These are phyloP conservation scores for Genyomyrus donnyi DNA, from an alignment of 2,113 vertebrate genomes.

Conservation along the genomic window DNA sequence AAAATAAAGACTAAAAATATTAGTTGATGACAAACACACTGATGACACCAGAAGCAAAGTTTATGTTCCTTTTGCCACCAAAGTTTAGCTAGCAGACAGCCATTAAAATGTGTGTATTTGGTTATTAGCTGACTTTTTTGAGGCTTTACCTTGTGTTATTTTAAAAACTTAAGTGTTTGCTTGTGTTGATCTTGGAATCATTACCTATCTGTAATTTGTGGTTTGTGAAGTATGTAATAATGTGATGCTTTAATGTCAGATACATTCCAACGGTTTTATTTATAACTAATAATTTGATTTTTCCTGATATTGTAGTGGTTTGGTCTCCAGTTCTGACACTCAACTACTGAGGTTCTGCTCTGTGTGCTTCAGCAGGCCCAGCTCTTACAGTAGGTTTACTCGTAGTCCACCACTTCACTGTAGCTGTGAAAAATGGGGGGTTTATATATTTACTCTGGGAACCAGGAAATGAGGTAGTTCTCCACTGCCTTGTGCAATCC, in stretches of 20 bases:
- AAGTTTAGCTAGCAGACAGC: background rate
- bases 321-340: background rate
- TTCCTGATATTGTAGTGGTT: background rate
- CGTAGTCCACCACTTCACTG: constrained; percentile 29
- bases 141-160: background rate
- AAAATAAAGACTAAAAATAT: background rate
- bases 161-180: background rate
- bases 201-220: background rate
- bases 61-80: background rate
- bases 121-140: background rate
- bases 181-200: background rate
- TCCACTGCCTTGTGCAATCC: constrained; percentile 18
- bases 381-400: constrained; percentile 3
- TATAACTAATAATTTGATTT: background rate
- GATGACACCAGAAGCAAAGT: background rate
- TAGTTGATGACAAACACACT: background rate
- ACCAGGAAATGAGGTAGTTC: constrained; percentile 43
- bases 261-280: background rate
- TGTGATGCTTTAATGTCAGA: background rate
- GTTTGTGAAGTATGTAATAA: background rate
- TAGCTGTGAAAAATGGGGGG: constrained; percentile 38
- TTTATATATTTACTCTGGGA: constrained; percentile 46
- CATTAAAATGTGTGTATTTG: background rate
- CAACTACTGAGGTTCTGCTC: background rate
- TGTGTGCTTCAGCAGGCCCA: background rate